These are phyloP conservation scores for Sturnus vulgaris DNA, from an alignment of 2,113 vertebrate species.

Conservation along the genomic window DNA sequence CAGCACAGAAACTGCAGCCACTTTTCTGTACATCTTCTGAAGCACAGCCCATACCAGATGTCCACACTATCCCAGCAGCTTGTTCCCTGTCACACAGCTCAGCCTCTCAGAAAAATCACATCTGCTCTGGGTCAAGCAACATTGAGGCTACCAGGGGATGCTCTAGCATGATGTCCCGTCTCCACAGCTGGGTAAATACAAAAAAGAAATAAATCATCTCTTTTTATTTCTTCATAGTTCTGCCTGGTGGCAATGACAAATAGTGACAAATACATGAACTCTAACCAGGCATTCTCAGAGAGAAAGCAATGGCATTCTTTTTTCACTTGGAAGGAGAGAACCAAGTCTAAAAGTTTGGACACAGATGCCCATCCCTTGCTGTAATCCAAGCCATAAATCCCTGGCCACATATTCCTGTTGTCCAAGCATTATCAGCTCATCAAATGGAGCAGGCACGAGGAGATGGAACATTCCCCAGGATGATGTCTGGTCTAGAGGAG, in stretches of 20 bases:
- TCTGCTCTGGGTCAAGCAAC: not conserved
- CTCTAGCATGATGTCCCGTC: not conserved
- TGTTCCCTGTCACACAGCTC: not conserved
- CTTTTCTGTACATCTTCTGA: not conserved
- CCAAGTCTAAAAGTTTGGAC: not conserved
- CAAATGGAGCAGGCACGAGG: rapidly evolving
- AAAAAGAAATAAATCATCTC: not conserved
- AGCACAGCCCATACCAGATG: not conserved
- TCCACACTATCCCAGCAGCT: not conserved
- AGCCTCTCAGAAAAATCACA: not conserved
- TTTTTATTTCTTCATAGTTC: not conserved
- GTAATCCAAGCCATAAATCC: not conserved
- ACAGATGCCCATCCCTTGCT: rapidly evolving
- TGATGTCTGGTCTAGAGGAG: not conserved
- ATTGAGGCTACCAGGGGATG: not conserved
- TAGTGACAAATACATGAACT: not conserved
- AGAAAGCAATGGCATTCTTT: not conserved
- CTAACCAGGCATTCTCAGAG: not conserved
- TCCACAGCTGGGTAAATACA: not conserved
- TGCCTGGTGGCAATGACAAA: not conserved
- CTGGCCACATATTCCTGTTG: not conserved
- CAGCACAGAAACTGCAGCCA: not conserved
- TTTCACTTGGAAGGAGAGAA: not conserved
- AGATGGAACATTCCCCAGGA: not conserved
- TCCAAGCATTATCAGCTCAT: not conserved